Percentiles rank a stretch among this genome's conserved stretches.
phyloP scores from a whole-genome alignment of 92 coral and sea anemone genomes.

The Paramuricea clavata region DNA sequence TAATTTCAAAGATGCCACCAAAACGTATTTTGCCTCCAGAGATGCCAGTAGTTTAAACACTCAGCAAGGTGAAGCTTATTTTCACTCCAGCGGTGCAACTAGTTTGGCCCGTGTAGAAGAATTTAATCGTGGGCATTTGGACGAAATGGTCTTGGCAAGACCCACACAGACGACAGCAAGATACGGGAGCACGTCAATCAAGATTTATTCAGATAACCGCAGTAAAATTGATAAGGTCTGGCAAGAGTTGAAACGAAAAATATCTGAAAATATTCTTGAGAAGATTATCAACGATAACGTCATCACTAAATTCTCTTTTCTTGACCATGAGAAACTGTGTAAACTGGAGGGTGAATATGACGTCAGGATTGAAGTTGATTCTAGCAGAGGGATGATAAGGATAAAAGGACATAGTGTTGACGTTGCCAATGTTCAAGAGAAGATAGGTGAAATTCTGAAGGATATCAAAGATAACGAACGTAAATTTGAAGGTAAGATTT shows the following conservation, averaged over 20 bases:
- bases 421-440: neutral
- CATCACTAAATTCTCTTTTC: neutral
- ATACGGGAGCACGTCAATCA: neutral
- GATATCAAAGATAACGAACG: neutral
- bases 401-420: slow-evolving; percentile 17
- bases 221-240: slow-evolving; percentile 22
- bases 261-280: neutral
- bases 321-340: neutral
- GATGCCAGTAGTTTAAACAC: neutral
- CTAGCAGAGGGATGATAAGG: neutral
- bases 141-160: too few species aligned
- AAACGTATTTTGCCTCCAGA: neutral
- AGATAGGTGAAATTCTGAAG: neutral
- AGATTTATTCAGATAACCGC: neutral
- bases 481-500: neutral
- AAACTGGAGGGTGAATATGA: neutral
- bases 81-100: too few species aligned
- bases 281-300: neutral
- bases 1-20: slow-evolving; percentile 11
- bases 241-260: neutral
- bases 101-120: too few species aligned
- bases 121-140: too few species aligned
- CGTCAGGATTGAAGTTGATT: neutral
- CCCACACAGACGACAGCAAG: neutral
- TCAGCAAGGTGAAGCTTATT: neutral